These are phyloP conservation scores for Neotoxoptera formosana DNA, from an alignment of 1,140 invertebrate genomes.

Conservation along the genomic window DNA sequence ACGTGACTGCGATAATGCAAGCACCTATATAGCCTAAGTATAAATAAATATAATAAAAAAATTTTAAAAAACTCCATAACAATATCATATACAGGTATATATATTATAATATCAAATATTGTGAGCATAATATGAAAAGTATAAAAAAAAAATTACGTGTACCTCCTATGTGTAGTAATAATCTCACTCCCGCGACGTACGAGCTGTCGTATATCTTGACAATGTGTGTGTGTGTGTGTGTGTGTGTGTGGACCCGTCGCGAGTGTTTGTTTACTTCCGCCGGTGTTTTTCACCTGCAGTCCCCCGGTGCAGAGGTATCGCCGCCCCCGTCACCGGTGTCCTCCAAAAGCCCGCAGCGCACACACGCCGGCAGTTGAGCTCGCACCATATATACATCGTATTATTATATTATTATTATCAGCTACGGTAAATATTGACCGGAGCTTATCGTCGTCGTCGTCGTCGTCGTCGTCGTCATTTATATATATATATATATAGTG, in stretches of 20 bases:
- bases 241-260: not conserved
- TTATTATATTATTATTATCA: no score
- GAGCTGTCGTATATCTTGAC: not conserved
- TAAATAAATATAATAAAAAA: constrained; percentile 49
- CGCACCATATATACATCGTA: no score
- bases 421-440: constrained; percentile 44
- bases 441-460: not conserved
- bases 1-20: constrained; percentile 46
- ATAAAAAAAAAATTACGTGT: not conserved
- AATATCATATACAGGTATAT: no score
- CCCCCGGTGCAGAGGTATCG: not conserved
- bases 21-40: not conserved
- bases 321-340: not conserved
- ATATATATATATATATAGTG: no score
- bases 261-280: constrained; percentile 50
- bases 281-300: constrained; percentile 40
- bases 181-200: not conserved
- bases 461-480: no score
- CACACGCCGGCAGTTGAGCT: not conserved
- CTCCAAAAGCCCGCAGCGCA: not conserved
- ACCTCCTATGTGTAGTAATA: not conserved
- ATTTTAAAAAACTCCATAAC: not conserved
- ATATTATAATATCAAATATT: not conserved
- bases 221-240: not conserved
- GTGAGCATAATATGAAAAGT: not conserved